Evolutionary conservation across 2,888 invertebrate species (phyloP), one percentile per base, ranked within the genome.

Genomic region (Acanthosoma haemorrhoidale): DNA sequence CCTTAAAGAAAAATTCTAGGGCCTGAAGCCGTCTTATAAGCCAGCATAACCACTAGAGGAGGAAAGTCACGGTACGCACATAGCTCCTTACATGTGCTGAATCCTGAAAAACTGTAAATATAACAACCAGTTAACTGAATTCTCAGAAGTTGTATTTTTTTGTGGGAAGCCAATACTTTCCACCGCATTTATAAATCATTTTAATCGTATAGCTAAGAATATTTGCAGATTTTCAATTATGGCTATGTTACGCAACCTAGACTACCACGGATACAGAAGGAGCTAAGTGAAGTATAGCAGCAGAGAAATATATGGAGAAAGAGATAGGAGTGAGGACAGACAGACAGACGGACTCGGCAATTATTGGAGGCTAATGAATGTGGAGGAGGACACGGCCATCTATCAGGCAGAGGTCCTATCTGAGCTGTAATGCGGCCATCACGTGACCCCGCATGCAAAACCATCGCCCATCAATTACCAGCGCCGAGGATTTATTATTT

Each of bases 391-490:
- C 5, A n/a, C 13, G 25, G 51, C 51, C 25, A 51, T 51, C 51
- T 25, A 51, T 51, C 51, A 51, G 15, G 13, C 25, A n/a, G 51
- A 4, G 5, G 4, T 5, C n/a, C 21, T 21, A 51, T 51, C 21
- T 21, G 25, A 25, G 51, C 51, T 51, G 51, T 51, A 51, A 51
- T 51, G 51, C 25, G 21, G 25, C 25, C 51, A 51, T 51, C 51
- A 51, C 51, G 51, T 51, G 51, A 51, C 13, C 51, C 51, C 21
- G 25, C 51, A 51, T 51, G 51, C 51, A 51, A 51, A 51, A 51
- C 51, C 51, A 51, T 51, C 51, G 25, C 51, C 51, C 25, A 25
- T 25, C 25, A 25, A 25, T 51, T 25, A 25, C 51, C 25, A 25
- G 25, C 51, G 13, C 25, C 21, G 21, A 4, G n/a, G 51, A 51